phyloP scores from a whole-genome alignment of 2,113 vertebrate genomes.

The Periophthalmus modestus region DNA sequence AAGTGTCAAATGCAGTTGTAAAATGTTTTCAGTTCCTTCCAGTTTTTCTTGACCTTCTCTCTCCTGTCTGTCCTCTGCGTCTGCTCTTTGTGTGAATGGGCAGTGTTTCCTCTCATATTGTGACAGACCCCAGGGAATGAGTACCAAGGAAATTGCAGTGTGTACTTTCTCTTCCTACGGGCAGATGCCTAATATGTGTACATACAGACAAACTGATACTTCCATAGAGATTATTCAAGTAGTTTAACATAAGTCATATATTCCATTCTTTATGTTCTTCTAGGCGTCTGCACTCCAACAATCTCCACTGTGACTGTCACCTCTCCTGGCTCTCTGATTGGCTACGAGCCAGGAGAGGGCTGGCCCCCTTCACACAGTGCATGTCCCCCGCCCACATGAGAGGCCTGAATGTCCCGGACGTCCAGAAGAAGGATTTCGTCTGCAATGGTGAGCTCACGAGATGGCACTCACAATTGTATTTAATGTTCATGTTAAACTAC shows the following conservation, averaged over 20 bases:
- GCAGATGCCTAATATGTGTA: neutral
- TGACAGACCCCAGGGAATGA: conserved; percentile 46
- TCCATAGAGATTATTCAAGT: neutral
- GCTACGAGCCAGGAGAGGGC: conserved; percentile 88
- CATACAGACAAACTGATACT: neutral
- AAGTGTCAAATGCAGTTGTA: neutral
- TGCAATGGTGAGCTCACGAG: conserved; percentile 83
- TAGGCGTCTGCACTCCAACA: conserved; percentile 97
- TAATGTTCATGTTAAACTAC: conserved; percentile 1
- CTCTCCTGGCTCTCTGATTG: conserved; percentile 98
- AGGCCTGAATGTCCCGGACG: conserved; percentile 93
- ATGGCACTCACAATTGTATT: neutral
- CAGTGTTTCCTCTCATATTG: conserved; percentile 42
- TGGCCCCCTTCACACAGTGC: conserved; percentile 98
- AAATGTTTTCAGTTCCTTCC: neutral
- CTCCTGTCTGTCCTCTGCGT: neutral
- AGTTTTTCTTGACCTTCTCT: neutral
- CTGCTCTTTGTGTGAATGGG: conserved; percentile 17
- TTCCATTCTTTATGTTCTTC: conserved; percentile 1
- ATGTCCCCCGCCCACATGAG: conserved; percentile 92
- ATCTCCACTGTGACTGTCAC: conserved; percentile 96
- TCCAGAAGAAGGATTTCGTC: conserved; percentile 95
- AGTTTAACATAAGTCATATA: conserved; percentile 1
- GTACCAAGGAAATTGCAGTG: conserved; percentile 22
- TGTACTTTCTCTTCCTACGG: conserved; percentile 1